Evolutionary conservation across 2,797 vertebrate species (phyloP), one percentile per base, ranked within the genome.

Genomic region (Acipenser oxyrinchus): DNA sequence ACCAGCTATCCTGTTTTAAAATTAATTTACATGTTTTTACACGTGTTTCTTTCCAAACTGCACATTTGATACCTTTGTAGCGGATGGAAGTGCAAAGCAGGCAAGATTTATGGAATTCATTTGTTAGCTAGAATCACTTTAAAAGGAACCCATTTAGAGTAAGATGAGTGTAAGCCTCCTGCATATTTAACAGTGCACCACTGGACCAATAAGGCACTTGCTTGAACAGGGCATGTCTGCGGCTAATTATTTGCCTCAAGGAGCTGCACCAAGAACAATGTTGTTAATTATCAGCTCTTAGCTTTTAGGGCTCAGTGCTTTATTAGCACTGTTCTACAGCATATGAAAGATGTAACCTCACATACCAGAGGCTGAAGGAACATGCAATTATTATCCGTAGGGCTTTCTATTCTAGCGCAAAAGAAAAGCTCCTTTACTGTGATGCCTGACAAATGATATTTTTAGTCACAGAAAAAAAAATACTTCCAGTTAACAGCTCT

Each of bases 321-420:
- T 58, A 58, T 58, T 58, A 58, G 12, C 12, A 7, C 12, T 58
- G 10, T n/a, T 58, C 3, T 11, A 58, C 55, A 58, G 55, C 12
- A 58, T 58, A 58, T 58, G 55, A 58, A n/a, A 58, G 55, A 58
- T 6, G 55, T 58, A 58, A 58, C n/a, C 55, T 58, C 10, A n/a
- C 55, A 7, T 11, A n/a, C 15, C 10, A n/a, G 4, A n/a, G 10
- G 12, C 55, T n/a, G 55, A 58, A n/a, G 13, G 6, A 58, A n/a
- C 55, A 58, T 58, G 55, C 12, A 58, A 58, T 58, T 58, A 58
- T 58, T 58, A n/a, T 7, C 55, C 55, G 15, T n/a, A n/a, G 10
- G 7, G 12, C 55, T 58, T n/a, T 58, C 55, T 13, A n/a, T 58
- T 13, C 55, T 58, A 58, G 12, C 7, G 2, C 7, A n/a, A 11